Base-by-base conservation (phyloP, 2,888 invertebrate genomes). In the Alloplasta piceator region DNA sequence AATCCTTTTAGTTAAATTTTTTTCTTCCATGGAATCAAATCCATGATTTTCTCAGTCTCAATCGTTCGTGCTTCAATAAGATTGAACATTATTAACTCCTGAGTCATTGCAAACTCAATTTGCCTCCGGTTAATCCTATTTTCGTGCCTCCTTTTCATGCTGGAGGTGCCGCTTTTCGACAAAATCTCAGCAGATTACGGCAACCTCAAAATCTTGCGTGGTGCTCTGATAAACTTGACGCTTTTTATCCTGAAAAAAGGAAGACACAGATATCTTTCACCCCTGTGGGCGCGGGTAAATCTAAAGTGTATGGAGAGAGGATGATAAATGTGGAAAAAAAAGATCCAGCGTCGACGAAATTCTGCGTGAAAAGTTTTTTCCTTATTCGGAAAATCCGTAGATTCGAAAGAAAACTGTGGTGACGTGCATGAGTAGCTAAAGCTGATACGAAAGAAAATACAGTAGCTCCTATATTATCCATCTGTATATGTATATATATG, bases 391-490 rank as follows among this genome's bases (percentile, higher is more conserved):
- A 50, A 14, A 52, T 14, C 52, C 14, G 14, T n/a, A 36, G 38
- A 50, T 26, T 64, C n/a, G n/a, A 39, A 67, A 75, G 14, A 75
- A 48, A 67, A 50, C 38, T 50, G 52, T 52, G 52, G 66, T 67
- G 67, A 67, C 60, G 16, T 36, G 14, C 39, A 9, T 38, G 9
- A 14, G 66, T 0, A 12, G 36, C 1, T 48, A 38, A 52, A 38
- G 39, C 39, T 46, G 63, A 55, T 26, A 76, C 60, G 67, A 58
- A 68, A 48, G 58, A n/a, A 76, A 26, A 16, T 12, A 61, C 52
- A 43, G 43, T 16, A 26, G 41, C 63, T 71, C 55, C 5, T 50
- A 6, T 6, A 52, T 52, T 52, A 56, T 56, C 26, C 36, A 9
- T 9, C 26, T 56, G 36, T 38, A 6, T 56, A 56, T 36, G 0